Conservation (phyloP, 2,113 vertebrate species). For the Miniopterus natalensis region DNA sequence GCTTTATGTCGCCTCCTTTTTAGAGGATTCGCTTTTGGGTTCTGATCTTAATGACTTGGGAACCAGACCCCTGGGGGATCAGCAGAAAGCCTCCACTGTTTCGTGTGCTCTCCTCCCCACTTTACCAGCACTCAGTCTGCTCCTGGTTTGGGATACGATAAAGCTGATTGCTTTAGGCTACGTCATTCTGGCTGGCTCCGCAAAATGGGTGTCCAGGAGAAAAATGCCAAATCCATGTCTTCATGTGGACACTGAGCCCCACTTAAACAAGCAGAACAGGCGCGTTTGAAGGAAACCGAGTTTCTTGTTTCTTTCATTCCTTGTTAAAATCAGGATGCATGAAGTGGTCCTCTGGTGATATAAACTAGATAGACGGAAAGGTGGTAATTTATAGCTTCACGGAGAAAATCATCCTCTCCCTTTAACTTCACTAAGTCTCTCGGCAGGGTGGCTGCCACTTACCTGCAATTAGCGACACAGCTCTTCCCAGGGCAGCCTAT, state of each 20-base stretch:
- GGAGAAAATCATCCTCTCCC: slow-evolving; percentile 43
- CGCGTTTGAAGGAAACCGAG: neutral
- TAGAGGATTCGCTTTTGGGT: slow-evolving; percentile 59
- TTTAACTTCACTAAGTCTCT: slow-evolving; percentile 35
- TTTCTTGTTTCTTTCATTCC: neutral
- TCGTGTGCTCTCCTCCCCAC: slow-evolving; percentile 34
- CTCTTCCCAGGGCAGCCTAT: neutral
- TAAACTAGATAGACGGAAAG: slow-evolving; percentile 8
- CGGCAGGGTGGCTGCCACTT: slow-evolving; percentile 11
- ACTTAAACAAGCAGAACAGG: neutral
- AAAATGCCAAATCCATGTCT: slow-evolving; percentile 26
- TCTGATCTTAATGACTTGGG: slow-evolving; percentile 61
- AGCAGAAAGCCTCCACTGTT: slow-evolving; percentile 9
- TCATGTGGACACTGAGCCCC: neutral
- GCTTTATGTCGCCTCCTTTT: slow-evolving; percentile 30
- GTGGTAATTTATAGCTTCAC: slow-evolving; percentile 54
- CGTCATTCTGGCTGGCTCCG: neutral
- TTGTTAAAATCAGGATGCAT: slow-evolving; percentile 61
- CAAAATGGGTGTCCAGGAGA: slow-evolving; percentile 19
- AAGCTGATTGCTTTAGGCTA: slow-evolving; percentile 52
- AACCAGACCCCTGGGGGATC: slow-evolving; percentile 63
- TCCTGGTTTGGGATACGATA: slow-evolving; percentile 45
- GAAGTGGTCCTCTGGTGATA: neutral
- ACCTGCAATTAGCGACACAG: slow-evolving; percentile 58
- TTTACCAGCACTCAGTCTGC: slow-evolving; percentile 38